Base-by-base conservation (phyloP, 2,888 invertebrate genomes). In the Hemistola chrysoprasaria region DNA sequence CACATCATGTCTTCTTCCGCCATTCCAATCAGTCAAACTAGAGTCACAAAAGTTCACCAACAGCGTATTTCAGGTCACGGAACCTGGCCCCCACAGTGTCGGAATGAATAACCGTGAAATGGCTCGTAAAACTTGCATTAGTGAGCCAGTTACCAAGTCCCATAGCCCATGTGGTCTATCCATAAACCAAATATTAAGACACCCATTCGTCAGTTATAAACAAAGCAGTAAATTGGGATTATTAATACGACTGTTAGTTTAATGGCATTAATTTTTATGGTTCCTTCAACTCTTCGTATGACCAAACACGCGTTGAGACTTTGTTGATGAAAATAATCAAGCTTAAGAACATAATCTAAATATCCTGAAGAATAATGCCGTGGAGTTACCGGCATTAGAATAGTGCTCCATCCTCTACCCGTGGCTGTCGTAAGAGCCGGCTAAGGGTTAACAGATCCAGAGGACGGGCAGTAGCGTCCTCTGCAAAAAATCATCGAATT, bases 121-220 rank as follows among this genome's bases (percentile, higher is more conserved):
- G 75, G 78, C 75, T 83, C 85, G 75, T 86, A 84, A 86, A 85
- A 83, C 74, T 74, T 76, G 62, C 81, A 84, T 85, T 84, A 85
- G 81, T 69, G 60, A 61, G 72, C 70, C 73, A 68, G 73, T 82
- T 78, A 81, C 75, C 74, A 67, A 71, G 55, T 62, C 64, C 64
- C 65, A 61, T 67, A 65, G 71, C 75, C 78, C 83, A 84, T 78
- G 76, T 84, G 82, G 76, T 71, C 67, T 63, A 66, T 68, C 75
- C 78, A 65, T 84, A 80, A 81, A 78, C 62, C 65, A 60, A 61
- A 65, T 67, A 68, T 69, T 62, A 69, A 71, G 67, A 64, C 63
- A 58, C 56, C 46, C 65, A 61, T 63, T 63, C 61, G 56, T 65
- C 61, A 56, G 67, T 65, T 69, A 63, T 78, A 72, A 78, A 71